Evolutionary conservation across 2,888 invertebrate species (phyloP).

Genomic region (Glyphotaelius pellucidus): DNA sequence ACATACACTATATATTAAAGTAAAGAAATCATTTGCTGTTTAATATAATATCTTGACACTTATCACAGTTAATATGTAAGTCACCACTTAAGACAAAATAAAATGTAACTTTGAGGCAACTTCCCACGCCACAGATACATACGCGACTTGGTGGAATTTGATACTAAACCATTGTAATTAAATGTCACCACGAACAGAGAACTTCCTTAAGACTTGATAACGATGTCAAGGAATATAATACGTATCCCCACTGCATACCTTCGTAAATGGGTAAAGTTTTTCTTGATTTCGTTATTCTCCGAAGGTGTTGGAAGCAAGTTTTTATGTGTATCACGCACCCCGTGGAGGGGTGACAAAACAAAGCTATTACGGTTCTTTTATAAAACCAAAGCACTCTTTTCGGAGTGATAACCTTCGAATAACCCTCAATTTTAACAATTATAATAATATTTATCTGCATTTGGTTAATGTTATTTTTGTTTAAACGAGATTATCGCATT

Average conservation of each 20-base stretch:
- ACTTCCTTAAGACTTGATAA: slow-evolving; percentile 6
- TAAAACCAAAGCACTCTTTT: not conserved
- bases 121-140: not conserved
- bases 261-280: slow-evolving; percentile 17
- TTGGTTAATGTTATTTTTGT: not conserved
- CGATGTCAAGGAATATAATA: slow-evolving; percentile 20
- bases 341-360: not conserved
- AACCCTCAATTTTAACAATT: not conserved
- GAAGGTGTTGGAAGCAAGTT: not conserved
- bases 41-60: too few species aligned
- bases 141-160: slow-evolving; percentile 24
- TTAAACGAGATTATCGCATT: not conserved
- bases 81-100: not conserved
- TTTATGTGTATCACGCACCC: slow-evolving; percentile 3
- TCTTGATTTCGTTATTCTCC: slow-evolving; percentile 21
- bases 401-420: not conserved
- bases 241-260: slow-evolving; percentile 11
- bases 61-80: not conserved
- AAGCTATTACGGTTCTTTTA: not conserved
- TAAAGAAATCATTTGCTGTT: not conserved
- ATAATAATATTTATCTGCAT: not conserved
- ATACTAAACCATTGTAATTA: slow-evolving; percentile 37
- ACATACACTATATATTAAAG: not conserved
- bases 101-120: not conserved
- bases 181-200: slow-evolving; percentile 30